A percentile compares a stretch with the other conserved stretches of the same genome.
Conservation (phyloP, 2,113 vertebrate species). For the Bambusicola thoracicus region DNA sequence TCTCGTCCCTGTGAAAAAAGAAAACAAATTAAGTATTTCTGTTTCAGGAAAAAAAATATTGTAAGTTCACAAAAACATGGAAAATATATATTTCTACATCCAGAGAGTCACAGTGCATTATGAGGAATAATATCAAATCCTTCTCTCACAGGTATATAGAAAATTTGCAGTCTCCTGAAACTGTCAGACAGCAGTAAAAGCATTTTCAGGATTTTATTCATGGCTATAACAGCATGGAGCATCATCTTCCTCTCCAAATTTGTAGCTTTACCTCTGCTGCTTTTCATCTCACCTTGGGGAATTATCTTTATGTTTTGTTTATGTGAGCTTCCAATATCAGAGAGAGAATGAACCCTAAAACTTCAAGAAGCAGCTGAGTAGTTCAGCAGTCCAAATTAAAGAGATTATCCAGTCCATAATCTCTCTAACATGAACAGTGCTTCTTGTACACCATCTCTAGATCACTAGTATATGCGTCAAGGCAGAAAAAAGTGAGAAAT, state of each 20-base stretch:
- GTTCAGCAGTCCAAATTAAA: neutral
- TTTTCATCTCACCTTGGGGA: neutral
- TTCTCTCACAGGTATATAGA: neutral
- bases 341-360: neutral
- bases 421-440: neutral
- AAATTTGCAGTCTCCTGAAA: neutral
- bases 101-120: neutral
- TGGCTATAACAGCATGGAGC: neutral
- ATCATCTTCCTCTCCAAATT: neutral
- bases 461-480: neutral
- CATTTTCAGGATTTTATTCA: neutral
- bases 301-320: neutral
- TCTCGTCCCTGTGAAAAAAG: conserved; percentile 87
- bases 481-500: neutral
- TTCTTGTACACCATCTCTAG: neutral
- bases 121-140: neutral
- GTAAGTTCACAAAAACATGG: neutral
- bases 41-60: neutral
- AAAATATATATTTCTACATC: neutral
- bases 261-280: neutral
- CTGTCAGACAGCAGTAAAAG: neutral
- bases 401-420: neutral
- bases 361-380: neutral
- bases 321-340: neutral
- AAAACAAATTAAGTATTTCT: neutral